Evolutionary conservation across 2,888 invertebrate genomes (phyloP), one percentile per base, ranked within the genome.

Genomic region (Drosophila engyochracea): DNA sequence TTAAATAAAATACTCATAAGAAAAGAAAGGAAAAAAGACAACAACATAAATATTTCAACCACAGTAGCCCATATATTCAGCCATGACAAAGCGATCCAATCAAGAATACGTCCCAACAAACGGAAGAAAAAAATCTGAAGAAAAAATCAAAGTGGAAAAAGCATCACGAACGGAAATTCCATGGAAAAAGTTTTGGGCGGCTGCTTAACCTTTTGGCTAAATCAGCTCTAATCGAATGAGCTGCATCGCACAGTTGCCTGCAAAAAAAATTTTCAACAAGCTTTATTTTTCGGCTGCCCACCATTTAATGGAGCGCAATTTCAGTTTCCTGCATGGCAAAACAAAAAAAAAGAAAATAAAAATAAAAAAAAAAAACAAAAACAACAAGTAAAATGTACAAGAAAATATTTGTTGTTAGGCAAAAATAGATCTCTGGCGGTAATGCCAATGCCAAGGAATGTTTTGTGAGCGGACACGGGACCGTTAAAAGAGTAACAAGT

Each of bases 401-500:
- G 86, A 86, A 82, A 89, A 89, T 89, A 89, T 85, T 85, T 86
- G 89, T 89, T 85, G 89, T 87, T 87, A 65, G 72, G 83, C 76
- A 82, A 83, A 87, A 89, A 79, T 79, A 80, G 79, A 80, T 79
- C 81, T 79, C 66, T 69, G 65, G 44, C 72, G 74, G 82, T 81
- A 82, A 79, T 74, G 76, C 72, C 79, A 83, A 83, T 82, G 87
- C 89, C 75, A 71, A 75, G 70, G 74, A 74, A 78, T 69, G 82
- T 77, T 83, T 65, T 73, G 82, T 79, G 75, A 87, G 66, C 73
- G 82, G 81, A 39, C 52, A 58, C 53, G 52, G 55, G 76, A 89
- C 87, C 90, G 90, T 87, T 83, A 87, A 87, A 85, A 87, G 83
- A 78, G 88, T 81, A 87, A 87, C 90, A 86, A 86, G 85, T 85